Conservation (phyloP, 2,888 invertebrate genomes). For the Sesia apiformis region DNA sequence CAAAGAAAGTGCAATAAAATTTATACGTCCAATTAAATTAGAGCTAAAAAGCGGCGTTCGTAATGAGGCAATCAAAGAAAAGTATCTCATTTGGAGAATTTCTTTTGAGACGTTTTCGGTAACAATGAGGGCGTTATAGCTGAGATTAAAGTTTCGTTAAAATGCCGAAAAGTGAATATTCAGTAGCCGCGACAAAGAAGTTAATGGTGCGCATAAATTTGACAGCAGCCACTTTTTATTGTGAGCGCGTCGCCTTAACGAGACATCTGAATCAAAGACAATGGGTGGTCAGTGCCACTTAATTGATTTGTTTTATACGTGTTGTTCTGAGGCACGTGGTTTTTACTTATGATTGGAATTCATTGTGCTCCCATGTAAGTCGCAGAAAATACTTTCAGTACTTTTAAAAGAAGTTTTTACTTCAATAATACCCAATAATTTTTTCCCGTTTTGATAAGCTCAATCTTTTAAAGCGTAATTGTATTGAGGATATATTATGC, state of each 20-base stretch:
- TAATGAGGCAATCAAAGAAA: constrained; percentile 52
- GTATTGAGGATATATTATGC: too few relatives aligned
- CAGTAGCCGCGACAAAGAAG: constrained; percentile 29
- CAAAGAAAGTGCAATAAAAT: constrained; percentile 36
- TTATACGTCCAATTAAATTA: constrained; percentile 57
- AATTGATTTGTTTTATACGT: constrained; percentile 43
- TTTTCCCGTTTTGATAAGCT: too few relatives aligned
- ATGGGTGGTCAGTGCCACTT: constrained; percentile 42
- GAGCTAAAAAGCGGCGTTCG: constrained; percentile 29
- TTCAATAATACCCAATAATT: too few relatives aligned
- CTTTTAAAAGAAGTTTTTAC: too few relatives aligned
- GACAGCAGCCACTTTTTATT: constrained; percentile 37
- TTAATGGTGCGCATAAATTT: constrained; percentile 57
- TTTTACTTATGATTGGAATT: constrained; percentile 1
- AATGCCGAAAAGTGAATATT: constrained; percentile 37
- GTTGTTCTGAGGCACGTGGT: constrained; percentile 4
- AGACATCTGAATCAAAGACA: constrained; percentile 55
- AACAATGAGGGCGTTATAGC: constrained; percentile 39
- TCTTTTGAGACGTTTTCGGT: constrained; percentile 26
- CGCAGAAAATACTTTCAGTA: too few relatives aligned
- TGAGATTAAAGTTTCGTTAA: constrained; percentile 59
- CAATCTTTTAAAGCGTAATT: too few relatives aligned
- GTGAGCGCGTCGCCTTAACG: constrained; percentile 36
- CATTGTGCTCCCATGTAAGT: constrained; percentile 1
- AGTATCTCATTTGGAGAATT: constrained; percentile 26